Evolutionary conservation across 1,140 invertebrate genomes (phyloP).

Genomic region (Drosophila busckii): DNA sequence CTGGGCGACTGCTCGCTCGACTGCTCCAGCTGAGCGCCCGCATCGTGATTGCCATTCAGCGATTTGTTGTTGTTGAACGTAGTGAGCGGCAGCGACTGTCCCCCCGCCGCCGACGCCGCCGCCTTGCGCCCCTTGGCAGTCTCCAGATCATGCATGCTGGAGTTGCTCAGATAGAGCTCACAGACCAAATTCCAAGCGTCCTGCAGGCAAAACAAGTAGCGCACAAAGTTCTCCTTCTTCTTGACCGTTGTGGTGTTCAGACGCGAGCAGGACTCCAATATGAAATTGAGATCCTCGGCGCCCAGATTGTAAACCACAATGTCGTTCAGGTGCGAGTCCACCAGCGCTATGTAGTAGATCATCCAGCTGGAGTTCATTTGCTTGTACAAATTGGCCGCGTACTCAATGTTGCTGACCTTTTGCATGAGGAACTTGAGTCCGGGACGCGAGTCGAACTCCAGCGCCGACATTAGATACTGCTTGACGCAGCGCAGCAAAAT

Average conservation of each 20-base stretch:
- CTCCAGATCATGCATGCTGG: conserved; percentile 80
- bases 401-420: conserved; percentile 92
- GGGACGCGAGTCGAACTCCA: conserved; percentile 92
- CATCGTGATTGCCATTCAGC: no score
- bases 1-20: conserved; percentile 52
- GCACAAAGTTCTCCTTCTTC: conserved; percentile 81
- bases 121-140: conserved; percentile 53
- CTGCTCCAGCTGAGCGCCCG: no score
- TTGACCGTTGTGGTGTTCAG: conserved; percentile 80
- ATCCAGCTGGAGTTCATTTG: conserved; percentile 95
- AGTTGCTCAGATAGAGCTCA: conserved; percentile 80
- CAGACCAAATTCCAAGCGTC: conserved; percentile 82
- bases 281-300: conserved; percentile 83
- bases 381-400: conserved; percentile 94
- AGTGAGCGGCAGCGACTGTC: no score
- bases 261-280: conserved; percentile 81
- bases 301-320: conserved; percentile 82
- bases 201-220: conserved; percentile 82
- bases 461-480: conserved; percentile 87
- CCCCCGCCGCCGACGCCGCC: no score
- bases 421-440: conserved; percentile 95
- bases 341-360: conserved; percentile 91
- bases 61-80: no score
- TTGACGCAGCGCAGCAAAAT: conserved; percentile 88
- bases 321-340: conserved; percentile 87